These are phyloP conservation scores for Leptodactylus fallax DNA, from an alignment of 2,797 vertebrate genomes.

Conservation along the genomic window DNA sequence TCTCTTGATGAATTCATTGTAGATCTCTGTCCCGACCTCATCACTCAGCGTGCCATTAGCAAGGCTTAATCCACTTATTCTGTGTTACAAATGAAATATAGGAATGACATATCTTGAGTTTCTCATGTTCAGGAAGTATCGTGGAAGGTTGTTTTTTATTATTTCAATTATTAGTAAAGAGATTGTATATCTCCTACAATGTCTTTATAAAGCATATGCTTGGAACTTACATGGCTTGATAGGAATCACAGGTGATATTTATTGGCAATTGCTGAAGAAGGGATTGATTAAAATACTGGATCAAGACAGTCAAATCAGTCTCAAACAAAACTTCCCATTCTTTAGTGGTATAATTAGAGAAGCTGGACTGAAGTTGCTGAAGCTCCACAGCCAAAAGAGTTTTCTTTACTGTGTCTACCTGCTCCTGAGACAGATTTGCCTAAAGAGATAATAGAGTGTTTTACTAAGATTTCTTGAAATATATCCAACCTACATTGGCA, in stretches of 20 bases:
- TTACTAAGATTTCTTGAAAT: neutral
- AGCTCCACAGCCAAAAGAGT: neutral
- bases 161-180: neutral
- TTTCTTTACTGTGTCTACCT: slow-evolving; percentile 6
- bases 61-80: slow-evolving; percentile 39
- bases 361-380: neutral
- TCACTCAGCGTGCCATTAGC: neutral
- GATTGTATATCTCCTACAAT: neutral
- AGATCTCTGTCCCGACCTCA: neutral
- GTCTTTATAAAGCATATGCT: neutral
- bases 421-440: slow-evolving; percentile 4
- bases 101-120: neutral
- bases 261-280: slow-evolving; percentile 21
- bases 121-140: no score
- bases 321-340: slow-evolving; percentile 10
- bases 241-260: neutral
- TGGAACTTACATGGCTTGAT: slow-evolving; percentile 49
- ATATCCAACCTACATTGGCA: neutral
- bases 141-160: neutral
- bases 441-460: neutral
- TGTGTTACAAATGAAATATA: neutral
- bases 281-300: neutral
- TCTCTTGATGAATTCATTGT: slow-evolving; percentile 30
- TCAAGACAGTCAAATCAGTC: neutral
- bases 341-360: neutral